Evolutionary conservation across 37 sponge, comb jelly and placozoan genomes (phyloP).

Genomic region (Halichondria panicea): DNA sequence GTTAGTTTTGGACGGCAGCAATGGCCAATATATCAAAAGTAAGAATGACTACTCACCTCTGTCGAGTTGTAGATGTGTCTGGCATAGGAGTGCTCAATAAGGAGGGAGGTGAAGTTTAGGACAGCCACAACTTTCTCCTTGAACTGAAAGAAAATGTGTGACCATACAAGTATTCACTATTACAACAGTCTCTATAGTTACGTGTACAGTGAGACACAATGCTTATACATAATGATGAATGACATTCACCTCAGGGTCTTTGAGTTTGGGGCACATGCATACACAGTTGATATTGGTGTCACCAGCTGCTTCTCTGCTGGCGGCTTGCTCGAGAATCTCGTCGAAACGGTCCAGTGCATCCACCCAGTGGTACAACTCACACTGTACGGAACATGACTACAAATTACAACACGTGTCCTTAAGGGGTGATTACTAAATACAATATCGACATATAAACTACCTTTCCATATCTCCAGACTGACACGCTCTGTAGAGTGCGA

Average conservation of each 20-base stretch:
- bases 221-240: background rate
- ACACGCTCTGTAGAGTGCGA: slow-evolving; percentile 40
- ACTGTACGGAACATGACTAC: slow-evolving; percentile 35
- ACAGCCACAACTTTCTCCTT: slow-evolving; percentile 67
- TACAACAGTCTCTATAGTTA: background rate
- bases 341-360: slow-evolving; percentile 95
- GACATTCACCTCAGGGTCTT: slow-evolving; percentile 54
- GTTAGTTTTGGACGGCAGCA: no score
- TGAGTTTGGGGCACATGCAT: slow-evolving; percentile 53
- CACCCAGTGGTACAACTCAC: slow-evolving; percentile 98
- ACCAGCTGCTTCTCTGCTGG: slow-evolving; percentile 18
- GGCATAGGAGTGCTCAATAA: slow-evolving; percentile 97
- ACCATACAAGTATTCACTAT: background rate
- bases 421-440: background rate
- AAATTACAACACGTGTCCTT: background rate
- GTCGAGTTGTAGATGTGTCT: slow-evolving; percentile 96
- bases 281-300: slow-evolving; percentile 37
- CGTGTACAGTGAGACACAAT: background rate
- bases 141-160: slow-evolving; percentile 12
- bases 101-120: slow-evolving; percentile 89
- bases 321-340: slow-evolving; percentile 68
- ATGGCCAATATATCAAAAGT: background rate
- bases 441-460: slow-evolving; percentile 34
- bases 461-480: slow-evolving; percentile 89
- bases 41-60: slow-evolving; percentile 63